Conservation (phyloP, 2,113 vertebrate species). For the Hyla sarda region DNA sequence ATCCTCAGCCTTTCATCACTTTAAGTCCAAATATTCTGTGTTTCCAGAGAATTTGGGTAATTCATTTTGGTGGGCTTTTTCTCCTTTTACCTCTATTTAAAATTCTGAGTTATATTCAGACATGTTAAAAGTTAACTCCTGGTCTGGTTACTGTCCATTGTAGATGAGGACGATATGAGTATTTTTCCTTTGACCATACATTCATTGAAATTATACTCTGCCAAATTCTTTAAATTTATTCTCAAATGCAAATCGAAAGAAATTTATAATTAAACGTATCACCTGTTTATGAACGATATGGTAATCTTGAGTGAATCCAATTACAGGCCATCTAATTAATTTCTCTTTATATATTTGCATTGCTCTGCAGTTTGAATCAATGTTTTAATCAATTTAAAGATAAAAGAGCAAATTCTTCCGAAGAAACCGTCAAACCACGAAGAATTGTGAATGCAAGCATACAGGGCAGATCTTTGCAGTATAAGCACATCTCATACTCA, state of each 20-base stretch:
- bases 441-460: slow-evolving; percentile 21
- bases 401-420: slow-evolving; percentile 18
- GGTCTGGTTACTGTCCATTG: neutral
- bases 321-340: slow-evolving; percentile 5
- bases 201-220: neutral
- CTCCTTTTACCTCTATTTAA: no score
- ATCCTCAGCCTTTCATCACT: no score
- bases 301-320: slow-evolving; percentile 4
- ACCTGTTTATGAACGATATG: slow-evolving; percentile 6
- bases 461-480: slow-evolving; percentile 18
- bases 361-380: neutral
- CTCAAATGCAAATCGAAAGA: neutral
- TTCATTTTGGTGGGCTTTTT: no score
- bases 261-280: neutral
- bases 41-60: no score
- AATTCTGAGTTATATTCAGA: no score
- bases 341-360: slow-evolving; percentile 21
- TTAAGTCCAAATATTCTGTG: no score
- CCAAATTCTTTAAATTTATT: neutral
- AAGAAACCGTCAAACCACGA: neutral
- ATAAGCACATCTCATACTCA: slow-evolving; percentile 7
- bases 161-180: neutral
- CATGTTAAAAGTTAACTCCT: no score
- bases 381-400: slow-evolving; percentile 34
- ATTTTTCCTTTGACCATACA: neutral